phyloP scores from a whole-genome alignment of 1,140 invertebrate species.

The Ericerus pela region DNA sequence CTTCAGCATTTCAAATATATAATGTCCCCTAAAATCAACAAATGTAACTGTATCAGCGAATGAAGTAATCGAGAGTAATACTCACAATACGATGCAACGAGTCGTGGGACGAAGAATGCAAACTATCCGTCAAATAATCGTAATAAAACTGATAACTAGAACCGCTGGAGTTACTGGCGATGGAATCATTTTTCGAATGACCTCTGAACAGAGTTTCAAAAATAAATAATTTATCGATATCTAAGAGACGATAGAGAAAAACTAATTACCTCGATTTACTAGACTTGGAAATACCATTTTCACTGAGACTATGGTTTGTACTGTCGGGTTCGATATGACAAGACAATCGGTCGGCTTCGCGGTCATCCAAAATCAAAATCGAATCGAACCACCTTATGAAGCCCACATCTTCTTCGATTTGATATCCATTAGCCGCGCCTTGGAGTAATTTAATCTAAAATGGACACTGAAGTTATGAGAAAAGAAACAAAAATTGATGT shows the following conservation, averaged over 20 bases:
- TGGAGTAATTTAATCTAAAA: constrained; percentile 79
- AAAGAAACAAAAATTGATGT: background rate
- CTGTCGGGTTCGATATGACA: constrained; percentile 65
- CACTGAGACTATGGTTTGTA: background rate
- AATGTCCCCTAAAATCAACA: too few species aligned
- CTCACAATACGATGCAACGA: constrained; percentile 45
- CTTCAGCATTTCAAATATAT: too few species aligned
- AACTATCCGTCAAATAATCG: constrained; percentile 56
- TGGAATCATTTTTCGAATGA: constrained; percentile 79
- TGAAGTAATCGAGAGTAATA: background rate
- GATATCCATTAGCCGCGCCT: constrained; percentile 93
- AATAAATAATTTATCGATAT: background rate
- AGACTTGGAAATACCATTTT: background rate
- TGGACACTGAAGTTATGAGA: background rate
- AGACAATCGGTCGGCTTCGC: constrained; percentile 78
- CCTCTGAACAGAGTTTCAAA: constrained; percentile 25
- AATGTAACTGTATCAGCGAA: too few species aligned
- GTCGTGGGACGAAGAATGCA: constrained; percentile 56
- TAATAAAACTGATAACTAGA: constrained; percentile 74
- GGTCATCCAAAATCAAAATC: constrained; percentile 72
- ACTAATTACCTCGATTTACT: background rate
- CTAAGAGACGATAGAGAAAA: background rate
- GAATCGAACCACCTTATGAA: constrained; percentile 91
- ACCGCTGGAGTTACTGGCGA: constrained; percentile 73
- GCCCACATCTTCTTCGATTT: constrained; percentile 60